Base-by-base conservation (phyloP, 1,140 invertebrate genomes). In the Elysia chlorotica region DNA sequence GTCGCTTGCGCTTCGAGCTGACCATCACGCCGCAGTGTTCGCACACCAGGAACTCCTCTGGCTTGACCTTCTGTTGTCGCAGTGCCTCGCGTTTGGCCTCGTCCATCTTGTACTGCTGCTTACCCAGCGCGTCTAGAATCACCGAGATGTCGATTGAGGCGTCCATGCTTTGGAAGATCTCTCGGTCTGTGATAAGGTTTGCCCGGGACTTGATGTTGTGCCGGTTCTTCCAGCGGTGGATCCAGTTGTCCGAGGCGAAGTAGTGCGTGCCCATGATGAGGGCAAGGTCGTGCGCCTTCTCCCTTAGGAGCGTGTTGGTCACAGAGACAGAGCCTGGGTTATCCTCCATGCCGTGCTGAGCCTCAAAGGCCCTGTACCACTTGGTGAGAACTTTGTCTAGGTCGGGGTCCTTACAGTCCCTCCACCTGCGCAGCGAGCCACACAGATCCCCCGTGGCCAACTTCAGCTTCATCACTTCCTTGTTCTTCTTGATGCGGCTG, bases 401-500 rank as follows among this genome's bases (percentile, higher is more conserved):
- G 10, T 63, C 69, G 1, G 69, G 69, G 30, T 62, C 69, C 35
- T 71, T 71, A 28, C 69, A 71, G 2, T 71, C 69, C 4, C 69
- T 1, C 0, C 36, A 30, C 28, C 69, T 17, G n/a, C 36, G 61
- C 23, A 25, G 36, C 6, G 10, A 30, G 36, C 36, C 30, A 25
- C 59, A 41, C 56, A 63, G n/a, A n/a, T 71, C 69, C 35, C 69
- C 69, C 36, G 57, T 71, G 37, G 36, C 37, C 17, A 37, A 62
- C 37, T 63, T 35, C n/a, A 48, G 28, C 30, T 41, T 10, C 3
- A 71, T 71, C 19, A 31, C 21, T 6, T 71, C 36, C 28, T 48
- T 62, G 36, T 62, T 63, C 57, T 48, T 61, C 57, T 71, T 71
- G 35, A 71, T 38, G 2, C 69, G 69, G 31, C 59, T 71, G 28